Evolutionary conservation across 2,797 vertebrate species (phyloP), one percentile per base, ranked within the genome.

Genomic region (Gobionotothen gibberifrons): DNA sequence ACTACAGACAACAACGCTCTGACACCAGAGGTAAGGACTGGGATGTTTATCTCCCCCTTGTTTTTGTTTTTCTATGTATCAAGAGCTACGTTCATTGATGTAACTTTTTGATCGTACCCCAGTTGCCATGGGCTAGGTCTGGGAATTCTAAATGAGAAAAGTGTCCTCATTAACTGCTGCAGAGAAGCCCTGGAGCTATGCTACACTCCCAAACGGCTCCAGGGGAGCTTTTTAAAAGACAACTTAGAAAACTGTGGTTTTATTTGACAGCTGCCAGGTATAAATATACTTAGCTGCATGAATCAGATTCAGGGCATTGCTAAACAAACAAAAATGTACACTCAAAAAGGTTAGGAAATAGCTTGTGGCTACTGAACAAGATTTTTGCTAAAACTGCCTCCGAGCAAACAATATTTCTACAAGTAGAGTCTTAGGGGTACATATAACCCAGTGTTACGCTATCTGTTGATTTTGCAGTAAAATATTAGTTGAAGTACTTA

Each of bases 1-100:
- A 98, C 97, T 5, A 98, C 98, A 3, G 98, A 99, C 90, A 98
- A 98, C 94, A 99, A 99, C 68, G 96, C 97, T 16, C 93, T 99
- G 86, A 99, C 97, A 1, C 97, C 97, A 54, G 98, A 99, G 96
- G 98, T 99, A 95, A 93, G 95, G 56, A 57, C 0, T 9, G n/a
- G 1, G 43, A 47, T 17, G 1, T 10, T 16, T 46, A 21, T 49
- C 5, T 32, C 11, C 6, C 7, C 36, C 40, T 22, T 51, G 48
- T 49, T 57, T 36, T 39, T 44, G 17, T 63, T 4, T 65, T 69
- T 56, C 10, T 57, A 22, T 17, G 15, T 32, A 43, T 48, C 0
- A 48, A 19, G 12, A 39, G 32, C 47, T 15, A 10, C 2, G 7
- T 55, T 39, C n/a, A 29, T 70, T 73, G 39, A 42, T 12, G 22